Conservation (phyloP, 2,113 vertebrate species). For the Numenius arquata region DNA sequence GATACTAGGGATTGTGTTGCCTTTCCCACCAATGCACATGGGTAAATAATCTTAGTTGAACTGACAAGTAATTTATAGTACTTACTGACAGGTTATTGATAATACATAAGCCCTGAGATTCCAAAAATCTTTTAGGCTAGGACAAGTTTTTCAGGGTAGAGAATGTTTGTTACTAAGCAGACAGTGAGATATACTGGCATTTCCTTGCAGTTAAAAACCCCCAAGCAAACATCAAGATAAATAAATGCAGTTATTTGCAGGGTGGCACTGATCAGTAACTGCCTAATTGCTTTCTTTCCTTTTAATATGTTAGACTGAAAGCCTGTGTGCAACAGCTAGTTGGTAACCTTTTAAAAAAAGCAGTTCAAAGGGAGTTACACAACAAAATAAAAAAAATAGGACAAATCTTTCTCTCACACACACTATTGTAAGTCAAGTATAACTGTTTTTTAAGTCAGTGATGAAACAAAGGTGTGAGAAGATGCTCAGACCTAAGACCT, state of each 20-base stretch:
- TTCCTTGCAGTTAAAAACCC: neutral
- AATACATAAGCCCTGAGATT: neutral
- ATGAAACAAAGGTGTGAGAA: neutral
- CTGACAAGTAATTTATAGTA: neutral
- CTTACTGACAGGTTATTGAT: neutral
- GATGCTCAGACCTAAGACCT: neutral
- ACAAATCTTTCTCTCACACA: neutral
- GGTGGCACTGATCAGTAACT: neutral
- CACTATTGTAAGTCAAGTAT: neutral
- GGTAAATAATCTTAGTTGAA: neutral
- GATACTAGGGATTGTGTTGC: neutral
- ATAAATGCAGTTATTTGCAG: neutral
- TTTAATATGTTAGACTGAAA: neutral
- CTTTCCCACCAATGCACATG: neutral
- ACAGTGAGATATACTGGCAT: neutral
- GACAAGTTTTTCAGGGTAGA: neutral
- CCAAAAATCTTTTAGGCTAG: neutral
- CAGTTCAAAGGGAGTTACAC: neutral
- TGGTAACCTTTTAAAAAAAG: neutral
- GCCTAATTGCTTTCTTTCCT: neutral
- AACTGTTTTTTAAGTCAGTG: neutral
- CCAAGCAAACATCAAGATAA: neutral
- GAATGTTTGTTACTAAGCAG: neutral
- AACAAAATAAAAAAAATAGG: neutral
- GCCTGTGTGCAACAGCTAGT: neutral